Evolutionary conservation across 2,888 invertebrate species (phyloP).

Genomic region (Apodemia duryi): DNA sequence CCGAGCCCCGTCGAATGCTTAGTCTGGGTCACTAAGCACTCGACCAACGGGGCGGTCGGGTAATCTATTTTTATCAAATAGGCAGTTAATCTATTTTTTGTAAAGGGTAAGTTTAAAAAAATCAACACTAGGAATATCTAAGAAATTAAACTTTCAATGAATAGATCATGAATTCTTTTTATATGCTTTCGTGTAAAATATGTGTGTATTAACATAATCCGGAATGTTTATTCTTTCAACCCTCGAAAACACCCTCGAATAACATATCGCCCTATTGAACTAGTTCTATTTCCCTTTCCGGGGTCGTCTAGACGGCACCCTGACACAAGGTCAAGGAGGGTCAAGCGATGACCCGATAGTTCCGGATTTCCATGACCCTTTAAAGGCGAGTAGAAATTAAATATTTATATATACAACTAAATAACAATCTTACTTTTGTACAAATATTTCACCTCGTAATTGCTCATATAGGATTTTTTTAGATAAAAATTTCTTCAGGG

Average conservation of each 20-base stretch:
- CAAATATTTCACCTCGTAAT: background rate
- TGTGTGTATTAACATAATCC: background rate
- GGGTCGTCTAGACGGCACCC: conserved; percentile 20
- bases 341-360: conserved; percentile 31
- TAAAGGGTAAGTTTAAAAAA: too few species aligned
- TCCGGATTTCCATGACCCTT: conserved; percentile 11
- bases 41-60: too few species aligned
- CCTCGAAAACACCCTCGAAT: conserved; percentile 11
- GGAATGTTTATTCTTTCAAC: background rate
- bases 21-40: too few species aligned
- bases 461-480: background rate
- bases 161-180: background rate
- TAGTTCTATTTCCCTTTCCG: conserved; percentile 17
- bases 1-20: too few species aligned
- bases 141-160: too few species aligned
- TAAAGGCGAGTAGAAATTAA: background rate
- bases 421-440: background rate
- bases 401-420: background rate
- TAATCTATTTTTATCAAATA: too few species aligned
- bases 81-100: too few species aligned
- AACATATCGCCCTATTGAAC: conserved; percentile 16
- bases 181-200: background rate
- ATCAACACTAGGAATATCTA: too few species aligned
- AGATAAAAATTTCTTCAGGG: too few species aligned
- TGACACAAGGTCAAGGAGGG: conserved; percentile 31